A percentile compares a stretch with the other conserved stretches of the same genome.
These are phyloP conservation scores for Passer domesticus DNA, from an alignment of 2,113 vertebrate species.

Conservation along the genomic window DNA sequence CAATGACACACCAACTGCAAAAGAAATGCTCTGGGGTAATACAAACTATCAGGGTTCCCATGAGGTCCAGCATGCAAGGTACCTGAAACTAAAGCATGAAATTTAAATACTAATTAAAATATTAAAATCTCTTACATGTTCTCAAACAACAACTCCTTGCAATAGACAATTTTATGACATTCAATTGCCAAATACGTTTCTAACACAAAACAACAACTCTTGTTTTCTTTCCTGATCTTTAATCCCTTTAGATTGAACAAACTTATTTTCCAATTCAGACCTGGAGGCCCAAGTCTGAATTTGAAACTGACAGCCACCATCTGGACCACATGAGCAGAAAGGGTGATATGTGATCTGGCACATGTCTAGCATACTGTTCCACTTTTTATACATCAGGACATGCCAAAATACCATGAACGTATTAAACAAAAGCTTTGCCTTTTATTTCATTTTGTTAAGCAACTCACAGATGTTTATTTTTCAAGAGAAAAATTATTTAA, in stretches of 20 bases:
- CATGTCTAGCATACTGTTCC: background rate
- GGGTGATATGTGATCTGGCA: conserved; percentile 26
- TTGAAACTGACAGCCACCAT: conserved; percentile 54
- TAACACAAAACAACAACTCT: conserved; percentile 12
- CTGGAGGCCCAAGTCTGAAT: conserved; percentile 31
- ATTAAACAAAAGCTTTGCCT: background rate
- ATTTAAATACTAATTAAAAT: conserved; percentile 25
- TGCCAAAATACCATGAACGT: conserved; percentile 18
- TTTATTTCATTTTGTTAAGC: conserved; percentile 40
- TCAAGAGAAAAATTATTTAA: conserved; percentile 54
- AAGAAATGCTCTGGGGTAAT: conserved; percentile 55
- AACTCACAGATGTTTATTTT: conserved; percentile 55
- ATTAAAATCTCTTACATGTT: background rate
- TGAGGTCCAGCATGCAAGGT: background rate
- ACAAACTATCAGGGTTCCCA: conserved; percentile 35
- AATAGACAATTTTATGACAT: background rate
- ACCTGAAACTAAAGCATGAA: background rate
- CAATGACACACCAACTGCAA: conserved; percentile 69
- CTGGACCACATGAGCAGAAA: conserved; percentile 48
- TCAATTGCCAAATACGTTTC: background rate
- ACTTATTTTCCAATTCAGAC: conserved; percentile 55
- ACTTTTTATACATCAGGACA: background rate
- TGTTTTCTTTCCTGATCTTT: conserved; percentile 42
- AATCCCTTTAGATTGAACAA: conserved; percentile 29
- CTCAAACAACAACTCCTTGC: background rate